Evolutionary conservation across 1,140 invertebrate species (phyloP), one percentile per base, ranked within the genome.

Genomic region (Drosophila pandora): DNA sequence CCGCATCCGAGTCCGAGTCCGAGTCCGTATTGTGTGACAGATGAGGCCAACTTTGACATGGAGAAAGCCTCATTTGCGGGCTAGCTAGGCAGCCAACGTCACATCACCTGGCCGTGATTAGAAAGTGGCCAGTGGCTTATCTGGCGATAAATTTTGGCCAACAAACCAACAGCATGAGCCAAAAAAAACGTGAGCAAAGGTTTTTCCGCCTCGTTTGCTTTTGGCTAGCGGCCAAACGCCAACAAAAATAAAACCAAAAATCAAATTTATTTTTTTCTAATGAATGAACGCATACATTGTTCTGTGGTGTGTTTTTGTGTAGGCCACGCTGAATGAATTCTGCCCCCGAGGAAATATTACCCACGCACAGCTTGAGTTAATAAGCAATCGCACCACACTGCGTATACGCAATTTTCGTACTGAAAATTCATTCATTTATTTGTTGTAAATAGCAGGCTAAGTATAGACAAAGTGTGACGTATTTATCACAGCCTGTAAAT

Each of bases 191-290:
- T 80, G 80, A 69, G 76, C 25, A 73, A 64, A 47, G 75, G 73
- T 73, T 62, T 72, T 64, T 0, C 34, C 39, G 50, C 54, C 47
- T 64, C 37, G 67, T 70, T 76, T 56, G 41, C 55, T 30, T 23
- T 67, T 85, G 81, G 82, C 82, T 61, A 37, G 34, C 41, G 50
- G 74, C 81, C 81, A 85, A 63, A 73, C 25, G 10, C 10, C 8
- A 37, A 37, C 25, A 32, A 32, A 32, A 37, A 37, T 12, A 10
- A 4, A 69, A 55, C 49, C 69, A 32, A 55, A 48, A 73, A 74
- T 41, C 47, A 61, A 81, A 81, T 80, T 74, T 85, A 87, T 81
- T 78, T 87, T 37, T 37, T 82, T 87, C 78, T 78, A 87, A 85
- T 78, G 82, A 85, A 85, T 85, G 78, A 81, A 78, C 48, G 58